Evolutionary conservation across 2,888 invertebrate genomes (phyloP), one percentile per base, ranked within the genome.

Genomic region (Hipparchia semele): DNA sequence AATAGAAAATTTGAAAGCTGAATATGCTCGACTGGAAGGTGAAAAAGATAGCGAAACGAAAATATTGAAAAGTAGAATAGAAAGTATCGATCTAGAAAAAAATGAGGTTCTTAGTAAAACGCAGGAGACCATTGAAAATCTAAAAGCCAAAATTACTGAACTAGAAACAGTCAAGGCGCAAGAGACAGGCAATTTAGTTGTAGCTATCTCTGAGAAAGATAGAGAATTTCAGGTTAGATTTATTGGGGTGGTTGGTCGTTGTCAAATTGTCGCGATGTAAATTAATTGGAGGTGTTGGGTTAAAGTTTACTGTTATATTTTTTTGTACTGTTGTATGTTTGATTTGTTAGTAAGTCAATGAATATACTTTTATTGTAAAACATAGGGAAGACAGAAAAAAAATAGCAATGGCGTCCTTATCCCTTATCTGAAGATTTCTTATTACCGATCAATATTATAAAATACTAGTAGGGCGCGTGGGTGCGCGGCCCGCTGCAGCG

Each of bases 171-270:
- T 79, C 46, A 86, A 81, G 73, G 76, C 77, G 23, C 87, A 88
- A 79, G 88, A 90, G 70, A 90, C 88, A 74, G 81, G 87, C 80
- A 82, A 87, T 60, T 75, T 86, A 79, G 82, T 83, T 58, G 72
- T 76, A 68, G 10, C 79, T 6, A 70, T 89, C 65, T 76, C 79
- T 73, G 84, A 87, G 70, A 90, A 80, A 85, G 86, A 89, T 71
- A 85, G 77, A 76, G 86, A 88, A 71, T 84, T 79, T 76, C 88
- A 93, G 92, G 92, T 93, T 85, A 87, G 91, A 85, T 78, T 80
- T 78, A 78, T 74, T 79, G 79, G 82, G 82, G 78, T 54, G 67
- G 49, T 45, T 70, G 65, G 53, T 53, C 12, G 33, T 65, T 53
- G 65, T 65, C 33, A 12, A 2, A 23, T 64, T 51, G 51, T 12